Evolutionary conservation across 2,113 vertebrate genomes (phyloP).

Genomic region (Procapra przewalskii): DNA sequence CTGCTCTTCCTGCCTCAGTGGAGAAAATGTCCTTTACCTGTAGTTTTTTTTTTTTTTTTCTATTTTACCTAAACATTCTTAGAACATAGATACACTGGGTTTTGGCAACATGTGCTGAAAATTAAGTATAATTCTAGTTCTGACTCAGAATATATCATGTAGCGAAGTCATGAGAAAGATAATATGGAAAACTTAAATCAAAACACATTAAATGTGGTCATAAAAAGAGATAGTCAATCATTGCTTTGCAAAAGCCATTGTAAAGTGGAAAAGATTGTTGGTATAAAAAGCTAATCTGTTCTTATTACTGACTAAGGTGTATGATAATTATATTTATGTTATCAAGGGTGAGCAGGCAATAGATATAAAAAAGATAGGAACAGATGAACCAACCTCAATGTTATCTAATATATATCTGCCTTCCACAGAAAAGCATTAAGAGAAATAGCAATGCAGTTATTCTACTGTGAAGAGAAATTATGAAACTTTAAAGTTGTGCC

Average conservation of each 20-base stretch:
- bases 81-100: neutral
- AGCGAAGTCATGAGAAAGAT: constrained; percentile 15
- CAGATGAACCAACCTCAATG: constrained; percentile 39
- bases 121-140: constrained; percentile 18
- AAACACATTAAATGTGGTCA: constrained; percentile 29
- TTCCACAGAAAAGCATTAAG: constrained; percentile 39
- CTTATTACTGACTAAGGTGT: constrained; percentile 53
- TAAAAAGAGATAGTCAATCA: constrained; percentile 48
- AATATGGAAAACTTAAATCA: constrained; percentile 36
- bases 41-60: neutral
- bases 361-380: constrained; percentile 56
- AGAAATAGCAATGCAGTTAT: constrained; percentile 32
- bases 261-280: constrained; percentile 16
- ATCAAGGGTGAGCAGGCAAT: constrained; percentile 48
- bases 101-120: neutral
- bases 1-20: neutral
- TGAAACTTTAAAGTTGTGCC: constrained; percentile 47
- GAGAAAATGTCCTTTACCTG: neutral
- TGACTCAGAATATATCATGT: neutral
- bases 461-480: constrained; percentile 57
- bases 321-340: constrained; percentile 66
- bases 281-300: constrained; percentile 31
- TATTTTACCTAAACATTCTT: neutral
- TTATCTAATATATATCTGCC: constrained; percentile 49
- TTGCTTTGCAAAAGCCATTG: constrained; percentile 23